Percentiles rank a stretch among this genome's conserved stretches.
These are phyloP conservation scores for Homarus americanus DNA, from an alignment of 1,140 invertebrate species.

Conservation along the genomic window DNA sequence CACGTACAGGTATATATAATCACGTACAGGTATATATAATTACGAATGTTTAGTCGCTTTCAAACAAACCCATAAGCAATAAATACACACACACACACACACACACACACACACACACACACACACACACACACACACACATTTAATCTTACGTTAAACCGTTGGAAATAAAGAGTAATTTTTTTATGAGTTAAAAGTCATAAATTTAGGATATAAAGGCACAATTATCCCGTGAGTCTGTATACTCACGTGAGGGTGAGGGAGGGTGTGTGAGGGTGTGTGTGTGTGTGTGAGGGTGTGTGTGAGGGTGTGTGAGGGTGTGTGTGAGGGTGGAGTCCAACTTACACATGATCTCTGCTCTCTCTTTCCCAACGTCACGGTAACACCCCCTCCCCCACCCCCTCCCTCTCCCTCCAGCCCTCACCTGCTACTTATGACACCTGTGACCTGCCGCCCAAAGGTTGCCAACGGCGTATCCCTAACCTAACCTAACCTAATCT, in stretches of 20 bases:
- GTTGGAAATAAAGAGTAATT: background rate
- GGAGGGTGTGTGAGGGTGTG: no score
- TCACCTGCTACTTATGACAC: background rate
- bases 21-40: conserved; percentile 15
- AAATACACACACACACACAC: background rate
- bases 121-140: background rate
- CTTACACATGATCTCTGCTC: background rate
- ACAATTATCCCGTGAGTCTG: background rate
- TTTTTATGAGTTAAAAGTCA: background rate
- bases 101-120: background rate
- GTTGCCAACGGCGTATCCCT: no score
- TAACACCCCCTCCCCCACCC: background rate
- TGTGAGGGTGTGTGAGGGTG: background rate
- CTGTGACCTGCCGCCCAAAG: no score
- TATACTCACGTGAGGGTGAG: background rate
- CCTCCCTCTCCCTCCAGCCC: conserved; percentile 25
- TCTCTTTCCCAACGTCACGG: background rate
- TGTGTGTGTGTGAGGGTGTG: background rate
- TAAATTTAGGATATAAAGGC: background rate
- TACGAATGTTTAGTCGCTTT: conserved; percentile 1
- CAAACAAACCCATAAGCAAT: conserved; percentile 13
- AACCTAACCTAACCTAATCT: no score
- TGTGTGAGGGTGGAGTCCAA: background rate
- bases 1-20: no score
- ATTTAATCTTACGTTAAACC: background rate